These are phyloP conservation scores for Eupithecia subumbrata DNA, from an alignment of 2,888 invertebrate genomes.

Conservation along the genomic window DNA sequence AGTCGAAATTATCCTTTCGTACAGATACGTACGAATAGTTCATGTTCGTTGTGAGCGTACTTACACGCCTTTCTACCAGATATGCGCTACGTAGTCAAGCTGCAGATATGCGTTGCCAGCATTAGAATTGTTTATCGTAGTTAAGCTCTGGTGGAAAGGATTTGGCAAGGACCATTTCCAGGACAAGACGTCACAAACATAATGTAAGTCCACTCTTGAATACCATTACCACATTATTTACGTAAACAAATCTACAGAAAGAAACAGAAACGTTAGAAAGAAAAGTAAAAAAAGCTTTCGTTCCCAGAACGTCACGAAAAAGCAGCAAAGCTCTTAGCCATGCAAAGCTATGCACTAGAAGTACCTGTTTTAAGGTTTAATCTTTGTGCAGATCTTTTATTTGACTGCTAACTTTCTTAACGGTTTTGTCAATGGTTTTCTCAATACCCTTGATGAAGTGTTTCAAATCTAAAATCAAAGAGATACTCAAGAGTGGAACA, in stretches of 20 bases:
- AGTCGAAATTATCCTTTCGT: background rate
- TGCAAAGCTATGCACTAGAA: conserved; percentile 58
- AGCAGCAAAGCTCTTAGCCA: conserved; percentile 43
- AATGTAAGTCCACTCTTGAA: conserved; percentile 11
- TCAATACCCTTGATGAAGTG: conserved; percentile 64
- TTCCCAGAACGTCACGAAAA: conserved; percentile 29
- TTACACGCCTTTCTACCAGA: background rate
- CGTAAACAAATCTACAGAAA: conserved; percentile 6
- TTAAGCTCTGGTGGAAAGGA: background rate
- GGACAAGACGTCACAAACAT: conserved; percentile 8
- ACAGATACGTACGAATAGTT: background rate
- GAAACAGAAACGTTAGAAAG: background rate
- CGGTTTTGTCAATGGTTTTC: conserved; percentile 69
- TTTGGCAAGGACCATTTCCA: background rate
- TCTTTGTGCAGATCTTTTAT: conserved; percentile 67
- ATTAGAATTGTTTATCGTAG: background rate
- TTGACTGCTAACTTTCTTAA: conserved; percentile 64
- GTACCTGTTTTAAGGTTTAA: conserved; percentile 55
- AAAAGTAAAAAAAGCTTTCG: background rate
- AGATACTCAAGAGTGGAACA: conserved; percentile 10
- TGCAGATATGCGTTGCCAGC: background rate
- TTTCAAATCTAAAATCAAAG: conserved; percentile 59
- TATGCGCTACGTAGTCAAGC: background rate
- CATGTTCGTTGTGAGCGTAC: background rate
- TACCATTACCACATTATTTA: conserved; percentile 4